Evolutionary conservation across 1,140 invertebrate species (phyloP).

Genomic region (Aleiodes sp.): DNA sequence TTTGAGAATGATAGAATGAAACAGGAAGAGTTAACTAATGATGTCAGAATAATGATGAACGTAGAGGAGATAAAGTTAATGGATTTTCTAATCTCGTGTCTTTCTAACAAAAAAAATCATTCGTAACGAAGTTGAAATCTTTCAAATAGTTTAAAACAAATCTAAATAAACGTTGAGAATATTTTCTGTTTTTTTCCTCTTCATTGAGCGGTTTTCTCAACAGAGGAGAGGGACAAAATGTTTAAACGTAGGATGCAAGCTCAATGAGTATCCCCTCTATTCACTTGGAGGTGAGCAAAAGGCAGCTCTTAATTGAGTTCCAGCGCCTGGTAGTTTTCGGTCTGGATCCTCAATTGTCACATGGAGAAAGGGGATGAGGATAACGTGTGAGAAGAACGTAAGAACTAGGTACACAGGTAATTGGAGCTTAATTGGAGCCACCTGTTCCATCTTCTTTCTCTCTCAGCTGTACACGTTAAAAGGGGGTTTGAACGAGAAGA

Average conservation of each 20-base stretch:
- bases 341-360: conserved; percentile 15
- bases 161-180: no score
- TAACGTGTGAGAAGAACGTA: conserved; percentile 36
- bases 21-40: background rate
- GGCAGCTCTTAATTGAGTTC: background rate
- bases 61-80: background rate
- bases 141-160: background rate
- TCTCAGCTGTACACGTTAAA: background rate
- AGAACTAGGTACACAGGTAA: conserved; percentile 51
- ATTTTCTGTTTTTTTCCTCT: no score
- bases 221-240: background rate
- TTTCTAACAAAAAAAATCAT: no score
- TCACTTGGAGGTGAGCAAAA: background rate
- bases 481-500: background rate
- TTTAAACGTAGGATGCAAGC: conserved; percentile 11
- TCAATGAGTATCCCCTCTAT: conserved; percentile 6
- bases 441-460: conserved; percentile 51
- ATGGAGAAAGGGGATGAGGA: conserved; percentile 7
- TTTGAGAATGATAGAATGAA: background rate
- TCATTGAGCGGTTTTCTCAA: background rate
- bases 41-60: background rate
- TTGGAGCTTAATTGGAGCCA: conserved; percentile 52
- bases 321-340: conserved; percentile 3
- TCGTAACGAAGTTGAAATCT: no score
- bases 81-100: background rate